Conservation (phyloP, 1,140 invertebrate genomes). For the Drosophila mojavensis region DNA sequence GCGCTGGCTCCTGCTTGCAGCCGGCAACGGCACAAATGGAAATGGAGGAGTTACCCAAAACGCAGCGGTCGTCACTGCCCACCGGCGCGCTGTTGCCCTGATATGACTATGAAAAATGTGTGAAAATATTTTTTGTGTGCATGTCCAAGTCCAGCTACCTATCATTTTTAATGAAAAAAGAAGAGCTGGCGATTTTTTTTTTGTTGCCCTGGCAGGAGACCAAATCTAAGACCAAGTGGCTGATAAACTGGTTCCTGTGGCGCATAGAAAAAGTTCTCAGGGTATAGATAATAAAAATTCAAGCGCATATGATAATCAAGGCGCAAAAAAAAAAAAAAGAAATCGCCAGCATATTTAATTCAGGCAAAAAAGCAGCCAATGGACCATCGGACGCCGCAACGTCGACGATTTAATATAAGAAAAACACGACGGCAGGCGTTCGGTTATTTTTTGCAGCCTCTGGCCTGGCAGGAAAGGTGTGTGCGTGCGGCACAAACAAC, state of each 20-base stretch:
- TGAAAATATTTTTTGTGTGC: constrained; percentile 78
- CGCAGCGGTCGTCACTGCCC: constrained; percentile 73
- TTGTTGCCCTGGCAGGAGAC: constrained; percentile 73
- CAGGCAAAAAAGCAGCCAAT: constrained; percentile 72
- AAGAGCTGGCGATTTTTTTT: constrained; percentile 23
- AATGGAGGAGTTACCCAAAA: constrained; percentile 80
- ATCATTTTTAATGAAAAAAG: constrained; percentile 73
- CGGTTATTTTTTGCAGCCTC: constrained; percentile 26
- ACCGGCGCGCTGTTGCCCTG: constrained; percentile 55
- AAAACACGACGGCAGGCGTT: constrained; percentile 74
- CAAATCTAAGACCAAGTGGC: constrained; percentile 71
- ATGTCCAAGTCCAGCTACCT: constrained; percentile 66
- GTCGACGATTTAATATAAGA: constrained; percentile 81
- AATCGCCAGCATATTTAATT: constrained; percentile 76
- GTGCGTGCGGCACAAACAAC: constrained; percentile 61
- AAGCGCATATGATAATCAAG: constrained; percentile 83
- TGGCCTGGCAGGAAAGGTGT: constrained; percentile 46
- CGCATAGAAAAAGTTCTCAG: constrained; percentile 83
- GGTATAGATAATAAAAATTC: constrained; percentile 84
- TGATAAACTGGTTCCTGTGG: constrained; percentile 77
- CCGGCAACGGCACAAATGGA: constrained; percentile 50
- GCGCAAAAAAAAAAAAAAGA: constrained; percentile 41
- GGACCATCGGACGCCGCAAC: constrained; percentile 59
- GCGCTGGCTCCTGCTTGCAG: constrained; percentile 35
- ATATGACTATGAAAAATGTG: constrained; percentile 84